Evolutionary conservation across 2,113 vertebrate species (phyloP), one percentile per base, ranked within the genome.

Genomic region (Spea multiplicata): DNA sequence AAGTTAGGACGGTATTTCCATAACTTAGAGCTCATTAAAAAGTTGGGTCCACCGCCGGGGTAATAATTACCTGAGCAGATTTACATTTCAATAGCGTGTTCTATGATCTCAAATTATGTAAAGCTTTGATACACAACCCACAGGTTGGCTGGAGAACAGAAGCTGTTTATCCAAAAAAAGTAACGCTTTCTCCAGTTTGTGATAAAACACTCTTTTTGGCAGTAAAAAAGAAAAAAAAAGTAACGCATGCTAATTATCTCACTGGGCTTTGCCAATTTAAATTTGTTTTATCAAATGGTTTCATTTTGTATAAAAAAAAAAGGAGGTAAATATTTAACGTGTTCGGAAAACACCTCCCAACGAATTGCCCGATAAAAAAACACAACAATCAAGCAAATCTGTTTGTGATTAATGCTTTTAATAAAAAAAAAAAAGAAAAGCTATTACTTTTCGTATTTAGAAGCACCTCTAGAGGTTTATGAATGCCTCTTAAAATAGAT

Each of bases 251-350:
- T 77, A 50, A 77, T 77, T 77, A 77, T 46, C 75, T 77, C 46
- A 5, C 53, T 30, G 67, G n/a, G 16, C 75, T 59, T 8, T 49
- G 75, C 75, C 75, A 77, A 77, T 70, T 70, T 50, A 49, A 44
- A 77, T 77, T 48, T 50, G 75, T 70, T 66, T 61, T 69, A 61
- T 77, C 75, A 61, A 70, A 70, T 77, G 52, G 70, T 77, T 77
- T 70, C 17, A 70, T 77, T 30, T 61, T 77, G 75, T 2, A 76
- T 61, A 62, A 48, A 55, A 68, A 77, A 10, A 59, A 62, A 77
- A 50, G 48, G 45, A 77, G 55, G 52, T 62, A 77, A 77, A 77
- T 70, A 77, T 77, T 70, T 62, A 61, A 77, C 70, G 48, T 77
- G 66, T 46, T 70, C 70, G 17, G 45, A 49, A 70, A 14, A 59